phyloP scores from a whole-genome alignment of 1,140 invertebrate genomes.

The Ostrea edulis region DNA sequence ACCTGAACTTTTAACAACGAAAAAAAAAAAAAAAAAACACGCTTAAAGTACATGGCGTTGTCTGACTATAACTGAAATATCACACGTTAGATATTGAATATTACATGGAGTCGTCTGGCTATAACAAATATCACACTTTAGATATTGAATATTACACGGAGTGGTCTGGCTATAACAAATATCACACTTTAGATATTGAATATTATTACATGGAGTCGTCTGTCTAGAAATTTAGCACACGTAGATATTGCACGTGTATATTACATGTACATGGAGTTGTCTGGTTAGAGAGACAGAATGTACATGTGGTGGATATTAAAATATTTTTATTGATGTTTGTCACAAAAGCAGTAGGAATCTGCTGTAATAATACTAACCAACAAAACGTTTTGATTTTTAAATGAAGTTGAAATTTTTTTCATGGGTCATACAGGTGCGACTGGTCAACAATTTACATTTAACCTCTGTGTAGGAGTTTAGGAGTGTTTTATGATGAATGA shows the following conservation, averaged over 20 bases:
- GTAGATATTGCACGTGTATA: no score
- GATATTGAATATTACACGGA: not conserved
- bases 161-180: not conserved
- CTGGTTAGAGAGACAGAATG: no score
- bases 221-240: no score
- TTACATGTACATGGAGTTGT: no score
- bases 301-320: no score
- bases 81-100: no score
- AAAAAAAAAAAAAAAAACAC: not conserved
- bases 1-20: constrained; percentile 31
- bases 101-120: not conserved
- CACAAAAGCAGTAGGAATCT: no score
- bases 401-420: not conserved
- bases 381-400: not conserved
- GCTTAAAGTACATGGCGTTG: not conserved
- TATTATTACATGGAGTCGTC: no score
- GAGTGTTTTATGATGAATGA: not conserved
- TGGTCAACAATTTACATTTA: not conserved
- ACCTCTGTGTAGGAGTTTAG: not conserved
- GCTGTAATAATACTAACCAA: not conserved
- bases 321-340: not conserved
- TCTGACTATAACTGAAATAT: not conserved
- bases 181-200: no score
- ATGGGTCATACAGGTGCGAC: not conserved
- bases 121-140: no score